Evolutionary conservation across 2,888 invertebrate genomes (phyloP).

Genomic region (Epistrophe grossulariae): DNA sequence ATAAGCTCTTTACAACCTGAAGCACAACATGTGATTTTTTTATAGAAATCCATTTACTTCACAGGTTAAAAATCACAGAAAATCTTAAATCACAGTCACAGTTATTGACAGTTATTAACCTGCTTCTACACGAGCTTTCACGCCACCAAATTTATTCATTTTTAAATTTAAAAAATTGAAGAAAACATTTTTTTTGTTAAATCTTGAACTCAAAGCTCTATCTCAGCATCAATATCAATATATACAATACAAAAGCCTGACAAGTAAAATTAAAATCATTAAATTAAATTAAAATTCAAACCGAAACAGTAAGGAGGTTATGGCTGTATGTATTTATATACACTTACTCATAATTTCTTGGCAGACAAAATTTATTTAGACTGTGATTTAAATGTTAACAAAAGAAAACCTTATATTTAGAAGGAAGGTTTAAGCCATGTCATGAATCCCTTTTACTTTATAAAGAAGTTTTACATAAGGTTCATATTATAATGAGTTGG

Average conservation of each 20-base stretch:
- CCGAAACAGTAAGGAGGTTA: not conserved
- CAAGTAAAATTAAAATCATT: not conserved
- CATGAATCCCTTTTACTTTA: not conserved
- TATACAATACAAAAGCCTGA: not conserved
- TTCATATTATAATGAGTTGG: not conserved
- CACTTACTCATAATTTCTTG: not conserved
- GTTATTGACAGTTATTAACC: too few species aligned
- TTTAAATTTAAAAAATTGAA: too few species aligned
- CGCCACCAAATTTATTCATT: too few species aligned
- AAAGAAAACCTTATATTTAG: not conserved
- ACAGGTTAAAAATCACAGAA: too few species aligned
- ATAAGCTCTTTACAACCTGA: too few species aligned
- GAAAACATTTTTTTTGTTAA: too few species aligned
- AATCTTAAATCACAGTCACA: too few species aligned
- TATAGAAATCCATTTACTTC: too few species aligned
- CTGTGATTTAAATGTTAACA: constrained; percentile 10
- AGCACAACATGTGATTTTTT: too few species aligned
- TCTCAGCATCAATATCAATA: not conserved
- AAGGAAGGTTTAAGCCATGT: not conserved
- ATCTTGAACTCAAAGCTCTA: too few species aligned
- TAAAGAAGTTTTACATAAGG: not conserved
- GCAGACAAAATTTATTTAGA: constrained; percentile 5
- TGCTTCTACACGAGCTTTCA: too few species aligned
- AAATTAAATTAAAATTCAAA: constrained; percentile 34
- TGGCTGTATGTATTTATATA: too few species aligned